phyloP scores from a whole-genome alignment of 2,113 vertebrate genomes.

The Phrynocephalus versicolor region DNA sequence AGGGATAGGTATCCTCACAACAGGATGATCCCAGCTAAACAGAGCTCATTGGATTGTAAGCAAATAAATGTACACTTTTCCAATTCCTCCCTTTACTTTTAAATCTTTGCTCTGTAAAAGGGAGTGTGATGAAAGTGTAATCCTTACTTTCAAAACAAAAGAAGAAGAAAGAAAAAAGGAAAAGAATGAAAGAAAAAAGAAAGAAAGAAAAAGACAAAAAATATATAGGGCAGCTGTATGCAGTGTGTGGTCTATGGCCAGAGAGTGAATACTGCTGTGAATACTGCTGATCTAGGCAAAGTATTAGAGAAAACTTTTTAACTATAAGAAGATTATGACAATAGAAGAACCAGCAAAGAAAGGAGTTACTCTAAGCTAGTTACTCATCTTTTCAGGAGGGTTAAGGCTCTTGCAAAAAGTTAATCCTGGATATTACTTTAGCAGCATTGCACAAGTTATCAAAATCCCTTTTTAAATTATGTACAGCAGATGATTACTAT shows the following conservation, averaged over 20 bases:
- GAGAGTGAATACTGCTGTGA: not conserved
- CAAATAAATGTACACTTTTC: not conserved
- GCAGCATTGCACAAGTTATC: constrained; percentile 28
- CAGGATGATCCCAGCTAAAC: not conserved
- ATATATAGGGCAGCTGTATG: constrained; percentile 18
- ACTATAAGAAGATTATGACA: constrained; percentile 34
- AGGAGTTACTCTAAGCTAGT: constrained; percentile 26
- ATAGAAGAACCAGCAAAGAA: constrained; percentile 18
- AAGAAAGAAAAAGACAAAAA: not conserved
- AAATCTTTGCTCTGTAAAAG: not conserved
- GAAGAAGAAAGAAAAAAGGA: too few relatives aligned
- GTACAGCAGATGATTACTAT: constrained; percentile 29
- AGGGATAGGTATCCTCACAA: not conserved
- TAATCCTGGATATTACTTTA: constrained; percentile 35
- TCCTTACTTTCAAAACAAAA: too few relatives aligned
- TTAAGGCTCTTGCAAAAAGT: constrained; percentile 30
- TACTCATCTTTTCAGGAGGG: constrained; percentile 30
- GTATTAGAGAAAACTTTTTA: constrained; percentile 33
- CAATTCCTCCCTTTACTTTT: not conserved
- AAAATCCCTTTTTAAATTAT: constrained; percentile 33
- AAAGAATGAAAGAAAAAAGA: too few relatives aligned
- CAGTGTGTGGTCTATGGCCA: constrained; percentile 25
- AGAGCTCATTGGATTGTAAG: not conserved
- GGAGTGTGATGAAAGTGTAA: not conserved
- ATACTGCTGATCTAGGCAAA: constrained; percentile 17